These are phyloP conservation scores for Drosophila niveifrons DNA, from an alignment of 2,888 invertebrate species.

Conservation along the genomic window DNA sequence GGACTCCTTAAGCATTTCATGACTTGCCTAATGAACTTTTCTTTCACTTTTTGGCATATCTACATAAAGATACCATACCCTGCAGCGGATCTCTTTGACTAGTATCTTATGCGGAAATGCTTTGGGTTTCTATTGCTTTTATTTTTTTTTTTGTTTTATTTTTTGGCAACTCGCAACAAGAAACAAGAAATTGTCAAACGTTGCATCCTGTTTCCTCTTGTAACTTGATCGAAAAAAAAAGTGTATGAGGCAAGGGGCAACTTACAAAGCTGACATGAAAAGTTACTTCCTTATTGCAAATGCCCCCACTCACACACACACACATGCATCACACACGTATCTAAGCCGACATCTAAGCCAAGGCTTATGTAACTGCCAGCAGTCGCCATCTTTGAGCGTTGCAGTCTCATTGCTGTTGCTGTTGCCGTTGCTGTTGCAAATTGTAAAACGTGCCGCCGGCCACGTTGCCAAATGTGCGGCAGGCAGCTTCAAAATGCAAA, in stretches of 20 bases:
- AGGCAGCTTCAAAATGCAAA: constrained; percentile 72
- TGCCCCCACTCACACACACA: constrained; percentile 36
- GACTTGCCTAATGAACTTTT: constrained; percentile 3
- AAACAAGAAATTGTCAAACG: constrained; percentile 65
- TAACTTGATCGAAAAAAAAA: constrained; percentile 54
- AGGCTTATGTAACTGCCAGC: constrained; percentile 77
- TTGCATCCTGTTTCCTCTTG: constrained; percentile 71
- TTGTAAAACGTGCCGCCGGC: constrained; percentile 70
- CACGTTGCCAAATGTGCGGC: constrained; percentile 65
- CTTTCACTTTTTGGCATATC: constrained; percentile 12
- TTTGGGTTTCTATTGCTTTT: constrained; percentile 19
- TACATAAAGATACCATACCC: neutral
- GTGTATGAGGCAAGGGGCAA: constrained; percentile 1
- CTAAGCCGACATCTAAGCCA: constrained; percentile 77
- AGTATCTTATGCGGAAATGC: constrained; percentile 51
- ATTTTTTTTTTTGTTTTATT: neutral
- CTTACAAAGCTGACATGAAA: constrained; percentile 70
- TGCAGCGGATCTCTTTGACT: constrained; percentile 5
- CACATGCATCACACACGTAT: constrained; percentile 32
- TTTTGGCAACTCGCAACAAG: constrained; percentile 46
- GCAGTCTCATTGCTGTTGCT: constrained; percentile 36
- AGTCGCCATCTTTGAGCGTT: constrained; percentile 65
- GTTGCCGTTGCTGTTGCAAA: constrained; percentile 55
- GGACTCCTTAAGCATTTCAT: neutral
- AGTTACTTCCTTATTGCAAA: constrained; percentile 80